A percentile compares a stretch with the other conserved stretches of the same genome.
Conservation (phyloP, 2,888 invertebrate genomes). For the Clistopyga incitator region DNA sequence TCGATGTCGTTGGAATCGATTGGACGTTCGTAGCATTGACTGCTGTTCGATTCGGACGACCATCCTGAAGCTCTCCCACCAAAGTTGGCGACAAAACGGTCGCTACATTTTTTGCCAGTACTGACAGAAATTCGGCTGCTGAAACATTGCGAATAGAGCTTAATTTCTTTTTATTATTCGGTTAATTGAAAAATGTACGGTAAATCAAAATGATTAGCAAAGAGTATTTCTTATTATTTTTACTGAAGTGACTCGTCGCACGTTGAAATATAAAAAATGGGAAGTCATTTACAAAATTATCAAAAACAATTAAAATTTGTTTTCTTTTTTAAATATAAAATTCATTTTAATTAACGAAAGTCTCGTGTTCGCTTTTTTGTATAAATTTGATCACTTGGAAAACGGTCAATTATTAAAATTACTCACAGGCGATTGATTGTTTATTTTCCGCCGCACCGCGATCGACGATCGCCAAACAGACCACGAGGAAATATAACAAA, state of each 20-base stretch:
- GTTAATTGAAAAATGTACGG: not conserved
- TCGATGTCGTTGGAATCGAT: conserved; percentile 42
- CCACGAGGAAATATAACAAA: conserved; percentile 57
- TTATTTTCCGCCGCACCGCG: conserved; percentile 71
- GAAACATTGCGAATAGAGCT: conserved; percentile 42
- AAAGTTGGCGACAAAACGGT: conserved; percentile 73
- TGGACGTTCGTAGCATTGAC: conserved; percentile 47
- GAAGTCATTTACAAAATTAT: too few relatives aligned
- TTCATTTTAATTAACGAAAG: too few relatives aligned
- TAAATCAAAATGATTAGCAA: not conserved
- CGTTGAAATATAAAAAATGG: too few relatives aligned
- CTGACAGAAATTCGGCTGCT: conserved; percentile 75
- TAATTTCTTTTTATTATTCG: not conserved
- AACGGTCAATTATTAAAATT: conserved; percentile 54
- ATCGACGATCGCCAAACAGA: conserved; percentile 51
- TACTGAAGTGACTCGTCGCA: too few relatives aligned
- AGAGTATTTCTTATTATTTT: too few relatives aligned
- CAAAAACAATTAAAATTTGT: too few relatives aligned
- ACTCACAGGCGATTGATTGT: conserved; percentile 69
- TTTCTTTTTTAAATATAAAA: too few relatives aligned
- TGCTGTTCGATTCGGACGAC: conserved; percentile 63
- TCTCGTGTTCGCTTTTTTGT: not conserved
- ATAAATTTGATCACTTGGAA: not conserved
- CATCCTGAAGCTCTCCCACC: conserved; percentile 66
- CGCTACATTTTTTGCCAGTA: conserved; percentile 75